These are phyloP conservation scores for Pluvialis apricaria DNA, from an alignment of 2,113 vertebrate species.

Conservation along the genomic window DNA sequence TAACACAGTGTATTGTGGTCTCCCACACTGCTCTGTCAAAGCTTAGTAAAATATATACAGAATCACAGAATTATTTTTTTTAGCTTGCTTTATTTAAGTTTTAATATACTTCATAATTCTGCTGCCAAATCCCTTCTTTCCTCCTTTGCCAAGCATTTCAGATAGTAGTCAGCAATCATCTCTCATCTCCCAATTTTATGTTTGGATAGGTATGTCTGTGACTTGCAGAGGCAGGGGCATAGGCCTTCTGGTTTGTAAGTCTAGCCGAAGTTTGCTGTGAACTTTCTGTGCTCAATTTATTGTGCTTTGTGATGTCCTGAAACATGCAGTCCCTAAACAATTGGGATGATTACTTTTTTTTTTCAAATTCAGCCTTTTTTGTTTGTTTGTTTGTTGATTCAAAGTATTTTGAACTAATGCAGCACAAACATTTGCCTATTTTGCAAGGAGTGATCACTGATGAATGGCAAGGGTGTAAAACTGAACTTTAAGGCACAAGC, in stretches of 20 bases:
- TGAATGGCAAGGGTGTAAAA: background rate
- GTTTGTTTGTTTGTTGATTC: background rate
- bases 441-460: background rate
- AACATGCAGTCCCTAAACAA: background rate
- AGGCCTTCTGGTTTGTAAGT: background rate
- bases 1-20: background rate
- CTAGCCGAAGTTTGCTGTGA: background rate
- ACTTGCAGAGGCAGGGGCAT: background rate
- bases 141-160: background rate
- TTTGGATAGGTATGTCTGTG: background rate
- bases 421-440: background rate
- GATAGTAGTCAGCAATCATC: background rate
- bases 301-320: background rate
- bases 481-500: background rate
- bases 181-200: background rate
- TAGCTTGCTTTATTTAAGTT: background rate
- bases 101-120: background rate
- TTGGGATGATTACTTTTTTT: background rate
- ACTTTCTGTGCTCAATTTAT: background rate
- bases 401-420: background rate
- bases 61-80: background rate
- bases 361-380: background rate
- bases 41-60: background rate
- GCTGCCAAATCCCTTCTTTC: background rate
- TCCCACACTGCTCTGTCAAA: background rate